These are phyloP conservation scores for Mionectes macconnelli DNA, from an alignment of 2,113 vertebrate species.

Conservation along the genomic window DNA sequence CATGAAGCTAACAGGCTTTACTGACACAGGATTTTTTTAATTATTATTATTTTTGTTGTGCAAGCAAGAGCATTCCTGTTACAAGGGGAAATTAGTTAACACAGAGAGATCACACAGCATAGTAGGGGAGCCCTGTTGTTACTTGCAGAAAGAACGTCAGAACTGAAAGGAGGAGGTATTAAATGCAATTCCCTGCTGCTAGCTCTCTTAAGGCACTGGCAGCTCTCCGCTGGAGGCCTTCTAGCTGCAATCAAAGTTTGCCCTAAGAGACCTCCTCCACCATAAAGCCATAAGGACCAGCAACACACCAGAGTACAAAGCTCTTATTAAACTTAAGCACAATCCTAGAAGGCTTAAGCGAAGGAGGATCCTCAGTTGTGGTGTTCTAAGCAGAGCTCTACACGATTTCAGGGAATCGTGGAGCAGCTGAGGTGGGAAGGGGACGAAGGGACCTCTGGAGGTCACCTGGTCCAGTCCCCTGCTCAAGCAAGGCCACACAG, in stretches of 20 bases:
- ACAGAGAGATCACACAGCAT: neutral
- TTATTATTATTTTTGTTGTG: neutral
- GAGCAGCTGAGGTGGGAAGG: neutral
- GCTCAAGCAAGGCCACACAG: neutral
- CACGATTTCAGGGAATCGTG: neutral
- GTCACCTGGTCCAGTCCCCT: neutral
- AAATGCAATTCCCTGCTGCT: constrained; percentile 49
- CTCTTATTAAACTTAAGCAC: neutral
- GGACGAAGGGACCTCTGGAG: neutral
- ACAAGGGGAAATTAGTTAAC: neutral
- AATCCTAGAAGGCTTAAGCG: neutral
- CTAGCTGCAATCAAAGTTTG: constrained; percentile 27
- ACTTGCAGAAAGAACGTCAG: constrained; percentile 19
- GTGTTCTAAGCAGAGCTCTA: neutral
- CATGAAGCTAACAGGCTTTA: neutral
- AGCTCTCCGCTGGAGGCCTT: constrained; percentile 27
- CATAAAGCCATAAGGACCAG: neutral
- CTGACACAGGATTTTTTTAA: neutral
- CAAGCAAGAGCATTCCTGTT: constrained; percentile 1
- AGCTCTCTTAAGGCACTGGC: constrained; percentile 2
- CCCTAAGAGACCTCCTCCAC: constrained; percentile 9
- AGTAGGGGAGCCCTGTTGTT: constrained; percentile 40
- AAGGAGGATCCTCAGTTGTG: neutral
- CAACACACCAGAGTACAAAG: neutral
- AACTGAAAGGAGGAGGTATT: constrained; percentile 19